phyloP scores from a whole-genome alignment of 2,113 vertebrate genomes.

The Trichomycterus rosablanca region DNA sequence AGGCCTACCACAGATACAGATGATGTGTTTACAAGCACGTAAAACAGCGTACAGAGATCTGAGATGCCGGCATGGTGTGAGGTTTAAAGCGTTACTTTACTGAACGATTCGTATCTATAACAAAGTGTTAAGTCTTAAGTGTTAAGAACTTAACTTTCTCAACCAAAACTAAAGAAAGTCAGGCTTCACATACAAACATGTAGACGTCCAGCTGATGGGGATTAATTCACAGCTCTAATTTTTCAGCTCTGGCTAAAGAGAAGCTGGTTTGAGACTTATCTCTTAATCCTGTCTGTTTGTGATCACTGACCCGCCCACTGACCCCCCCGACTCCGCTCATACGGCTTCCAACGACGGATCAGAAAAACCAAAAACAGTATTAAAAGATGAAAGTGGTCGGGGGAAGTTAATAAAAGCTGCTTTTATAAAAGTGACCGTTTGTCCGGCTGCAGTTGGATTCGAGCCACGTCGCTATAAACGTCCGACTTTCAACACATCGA shows the following conservation, averaged over 20 bases:
- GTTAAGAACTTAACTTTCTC: not conserved
- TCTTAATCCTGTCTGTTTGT: constrained; percentile 32
- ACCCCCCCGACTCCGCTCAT: constrained; percentile 12
- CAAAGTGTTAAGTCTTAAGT: not conserved
- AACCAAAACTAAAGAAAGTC: too few relatives aligned
- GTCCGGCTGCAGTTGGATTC: constrained; percentile 7
- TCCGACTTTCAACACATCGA: not conserved
- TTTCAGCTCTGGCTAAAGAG: not conserved
- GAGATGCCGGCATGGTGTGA: too few relatives aligned
- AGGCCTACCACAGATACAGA: too few relatives aligned
- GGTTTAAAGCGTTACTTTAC: too few relatives aligned
- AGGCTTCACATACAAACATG: not conserved
- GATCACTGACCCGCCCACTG: constrained; percentile 16
- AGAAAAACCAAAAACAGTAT: constrained; percentile 23
- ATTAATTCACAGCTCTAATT: constrained; percentile 21
- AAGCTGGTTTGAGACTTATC: constrained; percentile 21
- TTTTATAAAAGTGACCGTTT: constrained; percentile 24
- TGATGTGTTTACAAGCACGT: too few relatives aligned
- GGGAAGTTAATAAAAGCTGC: constrained; percentile 2
- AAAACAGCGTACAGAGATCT: too few relatives aligned
- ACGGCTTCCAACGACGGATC: constrained; percentile 10
- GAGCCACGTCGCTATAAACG: constrained; percentile 25
- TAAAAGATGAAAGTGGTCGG: constrained; percentile 21
- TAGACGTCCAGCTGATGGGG: constrained; percentile 16
- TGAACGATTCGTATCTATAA: not conserved